phyloP scores from a whole-genome alignment of 2,113 vertebrate species.

The Nerophis lumbriciformis region DNA sequence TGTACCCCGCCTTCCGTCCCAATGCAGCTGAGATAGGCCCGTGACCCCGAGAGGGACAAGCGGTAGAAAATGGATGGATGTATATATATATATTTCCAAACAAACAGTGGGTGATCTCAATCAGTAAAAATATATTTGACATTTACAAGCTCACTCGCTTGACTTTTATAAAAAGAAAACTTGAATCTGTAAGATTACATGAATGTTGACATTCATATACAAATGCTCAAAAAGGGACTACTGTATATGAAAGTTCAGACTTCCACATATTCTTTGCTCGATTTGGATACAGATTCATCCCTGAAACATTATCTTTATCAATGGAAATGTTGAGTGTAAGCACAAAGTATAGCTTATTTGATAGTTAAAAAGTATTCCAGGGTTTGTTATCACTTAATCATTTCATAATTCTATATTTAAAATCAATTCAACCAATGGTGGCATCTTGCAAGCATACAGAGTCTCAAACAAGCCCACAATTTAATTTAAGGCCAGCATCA shows the following conservation, averaged over 20 bases:
- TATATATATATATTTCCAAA: not conserved
- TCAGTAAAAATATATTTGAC: constrained; percentile 7
- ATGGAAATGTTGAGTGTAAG: not conserved
- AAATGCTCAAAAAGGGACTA: constrained; percentile 17
- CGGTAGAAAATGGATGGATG: too few relatives aligned
- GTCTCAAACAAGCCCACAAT: too few relatives aligned
- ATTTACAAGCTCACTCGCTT: not conserved
- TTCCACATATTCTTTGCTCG: constrained; percentile 2
- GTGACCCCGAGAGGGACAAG: too few relatives aligned
- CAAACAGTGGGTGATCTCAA: not conserved
- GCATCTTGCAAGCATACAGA: not conserved
- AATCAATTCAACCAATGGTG: too few relatives aligned
- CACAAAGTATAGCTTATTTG: not conserved
- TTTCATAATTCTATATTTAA: not conserved
- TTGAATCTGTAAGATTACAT: not conserved
- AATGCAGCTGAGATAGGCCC: too few relatives aligned
- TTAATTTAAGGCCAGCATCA: too few relatives aligned
- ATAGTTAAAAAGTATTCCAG: not conserved
- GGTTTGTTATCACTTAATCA: not conserved
- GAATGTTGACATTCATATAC: constrained; percentile 5
- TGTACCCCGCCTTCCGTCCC: too few relatives aligned
- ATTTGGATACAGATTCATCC: not conserved
- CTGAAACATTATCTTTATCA: not conserved
- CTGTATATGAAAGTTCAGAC: constrained; percentile 15
- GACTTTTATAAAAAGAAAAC: not conserved